Evolutionary conservation across 2,113 vertebrate species (phyloP), one percentile per base, ranked within the genome.

Genomic region (Datnioides undecimradiatus): DNA sequence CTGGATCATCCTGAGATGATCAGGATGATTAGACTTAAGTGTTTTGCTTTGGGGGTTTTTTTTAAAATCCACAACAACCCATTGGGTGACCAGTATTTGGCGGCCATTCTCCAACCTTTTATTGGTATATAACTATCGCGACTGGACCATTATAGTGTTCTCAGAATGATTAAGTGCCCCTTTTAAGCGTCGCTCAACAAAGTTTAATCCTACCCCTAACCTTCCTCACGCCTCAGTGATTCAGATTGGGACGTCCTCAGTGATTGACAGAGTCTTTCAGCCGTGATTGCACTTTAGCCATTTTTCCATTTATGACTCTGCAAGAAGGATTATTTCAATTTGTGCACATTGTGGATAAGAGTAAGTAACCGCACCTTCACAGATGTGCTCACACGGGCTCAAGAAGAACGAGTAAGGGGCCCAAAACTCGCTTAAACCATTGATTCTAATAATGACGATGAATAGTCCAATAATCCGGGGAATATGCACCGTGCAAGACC

Each of bases 1-100:
- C 8, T 70, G 73, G 21, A n/a, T n/a, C 65, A 83, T 69, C 0
- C 29, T n/a, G 3, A 59, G 58, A 77, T 71, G 41, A 45, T 73
- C 21, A 11, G 21, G 65, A 19, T 7, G 17, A 66, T 65, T 54
- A 34, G n/a, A n/a, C n/a, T n/a, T n/a, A n/a, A n/a, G n/a, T n/a
- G n/a, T n/a, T n/a, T n/a, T n/a, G n/a, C n/a, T n/a, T n/a, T n/a
- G n/a, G n/a, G n/a, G n/a, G n/a, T n/a, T 14, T 5, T 6, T 21
- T 63, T 25, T 4, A 34, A 4, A 13, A 34, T 75, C 16, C 38
- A 64, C 36, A 40, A 25, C 48, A 29, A 48, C 40, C 16, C 10
- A 45, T 51, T 52, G 1, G 9, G n/a, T 36, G 17, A 46, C 51
- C n/a, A n/a, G n/a, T n/a, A n/a, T n/a, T n/a, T n/a, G n/a, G 27